Base-by-base conservation (phyloP, 2,797 vertebrate genomes). In the Acanthornis magna region DNA sequence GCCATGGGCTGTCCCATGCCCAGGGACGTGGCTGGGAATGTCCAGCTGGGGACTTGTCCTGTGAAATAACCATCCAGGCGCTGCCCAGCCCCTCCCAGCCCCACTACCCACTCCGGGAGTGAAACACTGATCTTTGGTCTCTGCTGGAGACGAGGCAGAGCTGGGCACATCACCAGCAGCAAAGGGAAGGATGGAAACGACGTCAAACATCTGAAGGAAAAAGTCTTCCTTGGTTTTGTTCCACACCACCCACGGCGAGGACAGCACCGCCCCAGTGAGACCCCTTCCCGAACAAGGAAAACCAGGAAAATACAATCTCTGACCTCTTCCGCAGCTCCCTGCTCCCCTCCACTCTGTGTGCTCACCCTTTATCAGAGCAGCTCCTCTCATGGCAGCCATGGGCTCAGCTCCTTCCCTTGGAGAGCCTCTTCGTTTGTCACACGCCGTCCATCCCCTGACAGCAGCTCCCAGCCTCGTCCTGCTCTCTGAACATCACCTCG, bases 231-330 rank as follows among this genome's bases (percentile, higher is more conserved):
- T 8, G 38, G 4, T n/a, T 30, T 36, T 18, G 22, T 32, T 32
- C 21, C 30, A 5, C 22, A 18, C 50, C 54, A 6, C 13, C 2
- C 12, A 0, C 0, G 3, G 7, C 0, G 4, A 38, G 78, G 25
- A 16, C 25, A 62, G 25, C 21, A 2, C 50, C 55, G 32, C 38
- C 45, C 23, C 75, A 27, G 42, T 0, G 2, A 53, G 42, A 57
- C 5, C 18, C 42, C 29, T 54, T 54, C 67, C 23, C 9, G 4
- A 25, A 50, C 8, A 27, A 32, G 16, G 47, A 15, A 22, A 27
- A 34, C 55, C 8, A 67, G 45, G 4, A 51, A 17, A 29, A 21
- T 12, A 32, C 25, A 32, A 6, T 2, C 38, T 76, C n/a, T 13
- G n/a, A 20, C 32, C 63, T 74, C 58, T 32, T 40, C 36, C 30